Evolutionary conservation across 2,888 invertebrate genomes (phyloP), one percentile per base, ranked within the genome.

Genomic region (Charanyca ferruginea): DNA sequence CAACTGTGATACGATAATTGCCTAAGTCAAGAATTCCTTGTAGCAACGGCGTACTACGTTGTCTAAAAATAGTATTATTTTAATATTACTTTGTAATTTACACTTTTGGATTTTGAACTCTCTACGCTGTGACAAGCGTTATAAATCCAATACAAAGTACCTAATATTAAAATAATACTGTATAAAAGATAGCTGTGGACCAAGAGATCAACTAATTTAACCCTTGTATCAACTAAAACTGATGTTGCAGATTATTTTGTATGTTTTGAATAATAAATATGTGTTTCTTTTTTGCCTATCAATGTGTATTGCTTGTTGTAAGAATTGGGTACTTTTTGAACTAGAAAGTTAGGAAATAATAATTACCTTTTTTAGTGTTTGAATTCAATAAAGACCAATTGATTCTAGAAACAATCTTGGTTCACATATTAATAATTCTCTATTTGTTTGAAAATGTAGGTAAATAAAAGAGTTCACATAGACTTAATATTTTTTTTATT

Each of bases 401-500:
- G 18, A 11, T 8, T 25, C 13, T 0, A 54, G 13, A 44, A 23
- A 11, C 8, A 20, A 5, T 20, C n/a, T n/a, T n/a, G n/a, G n/a
- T n/a, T n/a, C n/a, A n/a, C 32, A 11, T 22, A 20, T n/a, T 13
- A 28, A n/a, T n/a, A 11, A 9, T 32, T 32, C 32, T 11, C 13
- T 38, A 13, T 13, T 4, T 16, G 28, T 38, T 16, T 38, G 16
- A 16, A 16, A 16, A 16, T 16, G 9, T 9, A 13, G 47, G 35
- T 23, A 79, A 83, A 81, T 79, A 83, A 88, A 85, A 84, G 76
- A 79, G 63, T 73, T 74, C 59, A 52, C 47, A 57, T 76, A 67
- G 59, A 60, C 80, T 84, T 83, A 81, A 85, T 83, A 83, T 86
- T 83, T 88, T 86, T 89, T 93, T 92, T 91, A 90, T 93, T 93